Evolutionary conservation across 2,797 vertebrate genomes (phyloP), one percentile per base, ranked within the genome.

Genomic region (Notolabrus celidotus): DNA sequence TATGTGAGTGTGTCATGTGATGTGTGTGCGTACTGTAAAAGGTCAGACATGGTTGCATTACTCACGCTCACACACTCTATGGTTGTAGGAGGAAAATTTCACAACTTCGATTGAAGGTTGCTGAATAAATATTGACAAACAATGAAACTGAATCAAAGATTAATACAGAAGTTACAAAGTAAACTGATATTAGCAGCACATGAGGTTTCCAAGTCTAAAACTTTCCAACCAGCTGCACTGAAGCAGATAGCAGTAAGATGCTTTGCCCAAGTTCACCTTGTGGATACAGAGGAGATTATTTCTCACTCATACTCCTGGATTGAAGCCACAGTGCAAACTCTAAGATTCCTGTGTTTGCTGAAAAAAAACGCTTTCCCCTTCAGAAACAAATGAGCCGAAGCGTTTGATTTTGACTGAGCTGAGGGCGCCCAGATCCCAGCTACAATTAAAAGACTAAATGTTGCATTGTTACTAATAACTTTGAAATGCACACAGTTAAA

Each of bases 21-120:
- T 20, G 57, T 65, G 25, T 53, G 33, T 56, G 64, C 15, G n/a
- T 20, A 17, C 45, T 29, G 34, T 31, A 34, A 80, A 74, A 77
- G 61, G 65, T 77, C 74, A 64, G 46, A 51, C 34, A 43, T 38
- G 19, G 19, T 22, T 38, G 51, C 52, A 71, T 55, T 27, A 53
- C 29, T 42, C 53, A 71, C 29, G 29, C 29, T 57, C 20, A 50
- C 8, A 34, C 36, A n/a, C n/a, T n/a, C n/a, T n/a, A n/a, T n/a
- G n/a, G n/a, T n/a, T n/a, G n/a, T n/a, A n/a, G n/a, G n/a, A n/a
- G n/a, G n/a, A n/a, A n/a, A n/a, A 64, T n/a, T 19, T 76, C n/a
- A 15, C 29, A 34, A 55, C 27, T 14, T 62, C 34, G 5, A 10
- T 5, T 22, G 27, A 68, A 23, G 58, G 45, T 22, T 31, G 51